Percentiles rank a stretch among this genome's conserved stretches.
phyloP scores from a whole-genome alignment of 2,888 invertebrate species.

The Nesidiocoris tenuis region DNA sequence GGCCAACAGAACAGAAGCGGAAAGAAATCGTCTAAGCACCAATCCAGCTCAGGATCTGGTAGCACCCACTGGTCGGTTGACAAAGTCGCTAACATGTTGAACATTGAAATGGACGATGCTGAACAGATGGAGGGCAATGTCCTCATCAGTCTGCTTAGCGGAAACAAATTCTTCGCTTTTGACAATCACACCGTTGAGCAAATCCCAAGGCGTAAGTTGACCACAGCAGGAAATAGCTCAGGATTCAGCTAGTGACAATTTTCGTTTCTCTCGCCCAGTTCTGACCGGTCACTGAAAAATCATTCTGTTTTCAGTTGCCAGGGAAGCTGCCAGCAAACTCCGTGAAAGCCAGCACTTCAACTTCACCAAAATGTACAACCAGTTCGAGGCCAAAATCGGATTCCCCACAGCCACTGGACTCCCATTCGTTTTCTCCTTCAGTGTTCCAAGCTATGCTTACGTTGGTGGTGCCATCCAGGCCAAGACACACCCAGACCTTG shows the following conservation, averaged over 20 bases:
- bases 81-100: slow-evolving; percentile 61
- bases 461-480: slow-evolving; percentile 59
- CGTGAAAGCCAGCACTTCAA: slow-evolving; percentile 59
- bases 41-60: not conserved
- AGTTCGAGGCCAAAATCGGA: slow-evolving; percentile 63
- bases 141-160: slow-evolving; percentile 56
- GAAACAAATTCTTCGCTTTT: slow-evolving; percentile 59
- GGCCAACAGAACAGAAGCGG: not conserved
- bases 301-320: slow-evolving; percentile 53
- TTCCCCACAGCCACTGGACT: slow-evolving; percentile 71
- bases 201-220: slow-evolving; percentile 55
- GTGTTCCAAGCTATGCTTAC: slow-evolving; percentile 62
- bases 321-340: slow-evolving; percentile 55
- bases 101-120: slow-evolving; percentile 59
- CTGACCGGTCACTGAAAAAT: not conserved
- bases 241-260: not conserved
- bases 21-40: not conserved
- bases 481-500: slow-evolving; percentile 54
- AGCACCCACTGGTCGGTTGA: slow-evolving; percentile 58
- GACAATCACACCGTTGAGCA: slow-evolving; percentile 60
- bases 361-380: slow-evolving; percentile 63
- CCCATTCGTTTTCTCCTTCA: slow-evolving; percentile 66
- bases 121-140: slow-evolving; percentile 63
- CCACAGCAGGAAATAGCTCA: not conserved
- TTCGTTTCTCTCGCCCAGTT: not conserved